These are phyloP conservation scores for Agelaius tricolor DNA, from an alignment of 2,113 vertebrate genomes.

Conservation along the genomic window DNA sequence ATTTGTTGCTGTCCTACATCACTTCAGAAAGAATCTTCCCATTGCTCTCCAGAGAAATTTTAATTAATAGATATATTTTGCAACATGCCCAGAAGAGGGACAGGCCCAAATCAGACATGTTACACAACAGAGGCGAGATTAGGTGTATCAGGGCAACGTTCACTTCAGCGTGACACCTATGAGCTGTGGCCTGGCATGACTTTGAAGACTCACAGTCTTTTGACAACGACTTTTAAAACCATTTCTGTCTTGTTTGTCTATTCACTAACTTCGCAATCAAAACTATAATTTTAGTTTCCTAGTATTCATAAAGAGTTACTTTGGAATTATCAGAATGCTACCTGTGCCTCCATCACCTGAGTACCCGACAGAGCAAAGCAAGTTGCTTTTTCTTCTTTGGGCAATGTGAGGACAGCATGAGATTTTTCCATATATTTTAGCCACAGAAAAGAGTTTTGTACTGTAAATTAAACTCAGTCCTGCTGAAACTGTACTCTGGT, in stretches of 20 bases:
- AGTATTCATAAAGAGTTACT: not conserved
- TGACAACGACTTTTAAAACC: not conserved
- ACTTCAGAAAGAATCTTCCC: not conserved
- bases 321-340: not conserved
- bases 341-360: not conserved
- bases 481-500: not conserved
- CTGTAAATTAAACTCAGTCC: not conserved
- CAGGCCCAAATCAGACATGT: not conserved
- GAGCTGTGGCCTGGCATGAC: not conserved
- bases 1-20: not conserved
- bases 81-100: not conserved
- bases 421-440: not conserved
- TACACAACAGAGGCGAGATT: not conserved
- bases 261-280: not conserved
- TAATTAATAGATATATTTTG: not conserved
- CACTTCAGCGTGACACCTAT: not conserved
- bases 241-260: not conserved
- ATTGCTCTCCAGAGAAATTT: not conserved
- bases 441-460: not conserved
- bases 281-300: not conserved
- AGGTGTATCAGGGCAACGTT: not conserved
- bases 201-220: not conserved
- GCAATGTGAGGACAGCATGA: not conserved
- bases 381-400: not conserved
- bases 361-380: not conserved